Conservation (phyloP, 2,888 invertebrate genomes). For the Glomeris marginata region DNA sequence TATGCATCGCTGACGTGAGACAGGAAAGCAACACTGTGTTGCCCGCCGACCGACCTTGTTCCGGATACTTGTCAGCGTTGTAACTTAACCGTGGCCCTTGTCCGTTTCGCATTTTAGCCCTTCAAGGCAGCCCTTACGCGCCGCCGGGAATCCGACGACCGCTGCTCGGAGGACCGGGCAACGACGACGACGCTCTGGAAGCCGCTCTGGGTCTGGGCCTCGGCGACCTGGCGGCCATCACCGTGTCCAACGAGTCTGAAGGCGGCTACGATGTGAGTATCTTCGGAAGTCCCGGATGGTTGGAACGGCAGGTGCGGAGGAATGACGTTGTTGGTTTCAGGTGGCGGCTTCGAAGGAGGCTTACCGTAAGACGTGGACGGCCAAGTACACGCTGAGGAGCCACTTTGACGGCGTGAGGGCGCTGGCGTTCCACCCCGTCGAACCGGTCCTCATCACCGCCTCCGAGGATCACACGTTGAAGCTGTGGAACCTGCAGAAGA, state of each 20-base stretch:
- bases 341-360: slow-evolving; percentile 67
- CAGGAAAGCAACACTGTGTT: too few relatives aligned
- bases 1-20: too few relatives aligned
- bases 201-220: slow-evolving; percentile 54
- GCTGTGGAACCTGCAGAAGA: slow-evolving; percentile 97
- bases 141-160: slow-evolving; percentile 10
- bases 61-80: too few relatives aligned
- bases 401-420: slow-evolving; percentile 88
- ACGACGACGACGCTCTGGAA: slow-evolving; percentile 46
- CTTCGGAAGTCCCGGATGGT: too few relatives aligned
- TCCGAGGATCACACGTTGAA: slow-evolving; percentile 98
- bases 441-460: slow-evolving; percentile 91
- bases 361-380: slow-evolving; percentile 89
- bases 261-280: slow-evolving; percentile 61
- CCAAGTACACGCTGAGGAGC: slow-evolving; percentile 87
- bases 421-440: slow-evolving; percentile 84
- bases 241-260: slow-evolving; percentile 94
- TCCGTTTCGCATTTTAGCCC: background rate
- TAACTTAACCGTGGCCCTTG: too few relatives aligned
- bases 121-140: slow-evolving; percentile 11
- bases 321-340: slow-evolving; percentile 24
- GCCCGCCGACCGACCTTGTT: too few relatives aligned
- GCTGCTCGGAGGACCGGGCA: slow-evolving; percentile 2
- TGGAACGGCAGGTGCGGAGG: too few relatives aligned
- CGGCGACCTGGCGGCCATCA: slow-evolving; percentile 90